Evolutionary conservation across 1,140 invertebrate genomes (phyloP).

Genomic region (Drosophila micromelanica): DNA sequence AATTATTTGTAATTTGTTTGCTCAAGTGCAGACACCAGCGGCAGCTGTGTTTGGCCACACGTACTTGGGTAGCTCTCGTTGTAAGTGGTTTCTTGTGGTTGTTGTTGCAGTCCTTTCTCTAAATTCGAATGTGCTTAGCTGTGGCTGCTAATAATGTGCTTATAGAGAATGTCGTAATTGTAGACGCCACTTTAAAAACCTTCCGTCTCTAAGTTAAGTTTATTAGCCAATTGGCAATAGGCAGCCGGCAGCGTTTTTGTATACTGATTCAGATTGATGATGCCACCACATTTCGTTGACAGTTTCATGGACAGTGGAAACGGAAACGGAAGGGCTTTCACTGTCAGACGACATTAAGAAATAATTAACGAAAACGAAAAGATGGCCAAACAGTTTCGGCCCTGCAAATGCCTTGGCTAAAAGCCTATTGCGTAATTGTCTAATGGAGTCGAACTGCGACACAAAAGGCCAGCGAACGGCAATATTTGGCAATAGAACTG

Average conservation of each 20-base stretch:
- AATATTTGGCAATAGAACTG: slow-evolving; percentile 34
- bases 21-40: slow-evolving; percentile 54
- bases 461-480: slow-evolving; percentile 36
- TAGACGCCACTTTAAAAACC: slow-evolving; percentile 57
- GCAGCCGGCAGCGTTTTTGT: slow-evolving; percentile 1
- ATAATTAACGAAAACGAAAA: slow-evolving; percentile 67
- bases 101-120: slow-evolving; percentile 32
- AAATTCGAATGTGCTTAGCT: slow-evolving; percentile 61
- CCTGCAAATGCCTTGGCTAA: slow-evolving; percentile 34
- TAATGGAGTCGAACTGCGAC: slow-evolving; percentile 51
- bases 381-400: slow-evolving; percentile 21
- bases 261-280: slow-evolving; percentile 72
- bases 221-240: slow-evolving; percentile 20
- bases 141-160: slow-evolving; percentile 53
- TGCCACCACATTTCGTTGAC: slow-evolving; percentile 50
- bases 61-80: slow-evolving; percentile 12
- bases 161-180: slow-evolving; percentile 50
- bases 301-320: slow-evolving; percentile 47
- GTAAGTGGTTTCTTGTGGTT: slow-evolving; percentile 25
- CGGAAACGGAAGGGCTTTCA: slow-evolving; percentile 57
- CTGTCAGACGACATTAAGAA: slow-evolving; percentile 66
- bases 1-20: slow-evolving; percentile 82
- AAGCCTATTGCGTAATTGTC: slow-evolving; percentile 74
- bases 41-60: slow-evolving; percentile 8
- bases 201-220: slow-evolving; percentile 24